These are phyloP conservation scores for Polypedilum pembai DNA, from an alignment of 1,140 invertebrate species.

Conservation along the genomic window DNA sequence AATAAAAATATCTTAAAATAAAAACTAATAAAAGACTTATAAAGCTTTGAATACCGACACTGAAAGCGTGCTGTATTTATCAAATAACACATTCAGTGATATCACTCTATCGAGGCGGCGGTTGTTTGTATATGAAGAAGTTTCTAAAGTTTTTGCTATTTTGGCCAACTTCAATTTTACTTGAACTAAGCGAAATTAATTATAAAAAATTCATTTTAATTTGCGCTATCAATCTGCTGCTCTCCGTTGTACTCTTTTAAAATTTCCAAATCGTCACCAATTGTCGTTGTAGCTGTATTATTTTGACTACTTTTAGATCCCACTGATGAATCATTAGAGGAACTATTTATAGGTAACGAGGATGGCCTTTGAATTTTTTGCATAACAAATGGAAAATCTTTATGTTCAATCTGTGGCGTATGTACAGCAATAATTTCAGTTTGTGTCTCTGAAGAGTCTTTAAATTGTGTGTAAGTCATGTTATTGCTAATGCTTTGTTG, in stretches of 20 bases:
- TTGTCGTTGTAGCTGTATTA: background rate
- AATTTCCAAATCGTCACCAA: background rate
- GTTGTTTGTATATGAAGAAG: constrained; percentile 18
- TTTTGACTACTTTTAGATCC: background rate
- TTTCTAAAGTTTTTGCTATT: background rate
- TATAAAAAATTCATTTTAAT: background rate
- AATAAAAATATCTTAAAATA: too few relatives aligned
- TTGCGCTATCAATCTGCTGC: background rate
- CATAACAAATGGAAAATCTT: constrained; percentile 38
- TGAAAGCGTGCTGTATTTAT: constrained; percentile 16
- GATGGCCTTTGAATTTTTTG: constrained; percentile 38
- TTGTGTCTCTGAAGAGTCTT: constrained; percentile 59
- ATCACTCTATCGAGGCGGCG: too few relatives aligned
- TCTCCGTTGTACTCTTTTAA: background rate
- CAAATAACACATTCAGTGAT: background rate
- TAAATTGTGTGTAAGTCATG: constrained; percentile 37
- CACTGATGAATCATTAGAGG: background rate
- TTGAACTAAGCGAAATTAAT: background rate
- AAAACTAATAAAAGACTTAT: too few relatives aligned
- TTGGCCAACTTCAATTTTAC: background rate
- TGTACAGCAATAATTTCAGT: constrained; percentile 69
- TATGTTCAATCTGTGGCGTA: constrained; percentile 54
- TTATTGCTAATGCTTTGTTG: constrained; percentile 26
- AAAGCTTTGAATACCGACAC: background rate
- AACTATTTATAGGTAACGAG: constrained; percentile 35